These are phyloP conservation scores for Boloria selene DNA, from an alignment of 2,888 invertebrate genomes.

Conservation along the genomic window DNA sequence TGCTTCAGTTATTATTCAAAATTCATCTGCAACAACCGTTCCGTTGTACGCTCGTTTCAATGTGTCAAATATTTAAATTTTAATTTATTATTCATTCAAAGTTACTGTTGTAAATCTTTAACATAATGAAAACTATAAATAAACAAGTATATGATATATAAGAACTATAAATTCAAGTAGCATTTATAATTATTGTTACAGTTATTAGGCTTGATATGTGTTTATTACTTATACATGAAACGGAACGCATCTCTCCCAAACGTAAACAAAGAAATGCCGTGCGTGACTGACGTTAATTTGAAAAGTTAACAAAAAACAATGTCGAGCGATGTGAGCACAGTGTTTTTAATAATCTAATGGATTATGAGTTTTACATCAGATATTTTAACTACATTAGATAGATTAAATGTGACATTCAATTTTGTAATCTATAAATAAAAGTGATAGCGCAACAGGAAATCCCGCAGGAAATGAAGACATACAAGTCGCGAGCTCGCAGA, in stretches of 20 bases:
- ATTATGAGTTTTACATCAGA: constrained; percentile 23
- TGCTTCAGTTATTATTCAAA: constrained; percentile 20
- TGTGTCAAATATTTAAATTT: background rate
- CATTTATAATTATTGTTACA: background rate
- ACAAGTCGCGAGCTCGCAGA: constrained; percentile 59
- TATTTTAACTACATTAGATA: constrained; percentile 20
- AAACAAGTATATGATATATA: background rate
- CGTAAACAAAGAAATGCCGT: constrained; percentile 58
- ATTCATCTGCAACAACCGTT: constrained; percentile 6
- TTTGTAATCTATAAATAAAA: constrained; percentile 49
- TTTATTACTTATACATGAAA: constrained; percentile 41
- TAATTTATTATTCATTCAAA: background rate
- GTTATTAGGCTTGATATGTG: background rate
- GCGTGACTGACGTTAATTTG: constrained; percentile 67
- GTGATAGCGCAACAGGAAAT: constrained; percentile 62
- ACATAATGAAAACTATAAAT: background rate
- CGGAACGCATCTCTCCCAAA: constrained; percentile 52
- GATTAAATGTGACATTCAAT: constrained; percentile 29
- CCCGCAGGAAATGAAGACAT: constrained; percentile 70
- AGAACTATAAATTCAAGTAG: no score
- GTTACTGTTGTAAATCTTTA: background rate
- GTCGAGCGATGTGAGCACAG: constrained; percentile 46
- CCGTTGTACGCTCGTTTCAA: constrained; percentile 48
- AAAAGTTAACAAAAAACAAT: constrained; percentile 58
- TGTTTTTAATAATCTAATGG: constrained; percentile 30